Conservation (phyloP, 2,113 vertebrate species). For the Gymnocephalus cernua region DNA sequence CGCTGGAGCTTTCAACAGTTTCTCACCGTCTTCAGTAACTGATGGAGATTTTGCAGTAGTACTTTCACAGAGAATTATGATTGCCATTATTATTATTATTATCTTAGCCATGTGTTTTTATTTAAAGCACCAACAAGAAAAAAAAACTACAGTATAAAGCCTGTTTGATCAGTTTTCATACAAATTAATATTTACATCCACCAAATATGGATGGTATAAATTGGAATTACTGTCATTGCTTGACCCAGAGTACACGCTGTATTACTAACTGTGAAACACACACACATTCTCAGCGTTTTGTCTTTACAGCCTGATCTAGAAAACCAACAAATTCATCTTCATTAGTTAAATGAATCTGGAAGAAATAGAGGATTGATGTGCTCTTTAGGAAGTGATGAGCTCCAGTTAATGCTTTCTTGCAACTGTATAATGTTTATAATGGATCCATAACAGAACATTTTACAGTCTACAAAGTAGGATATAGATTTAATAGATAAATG, state of each 20-base stretch:
- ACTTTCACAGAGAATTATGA: neutral
- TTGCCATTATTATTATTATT: neutral
- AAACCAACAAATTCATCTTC: constrained; percentile 12
- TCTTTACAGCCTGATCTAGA: constrained; percentile 17
- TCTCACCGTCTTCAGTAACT: neutral
- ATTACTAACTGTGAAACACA: constrained; percentile 28
- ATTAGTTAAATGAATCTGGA: constrained; percentile 47
- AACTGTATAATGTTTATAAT: constrained; percentile 31
- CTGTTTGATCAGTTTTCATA: too few relatives aligned
- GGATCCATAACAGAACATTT: constrained; percentile 38
- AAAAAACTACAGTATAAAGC: too few relatives aligned
- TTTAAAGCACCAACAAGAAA: neutral
- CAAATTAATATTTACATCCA: neutral
- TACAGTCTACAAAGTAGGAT: constrained; percentile 32
- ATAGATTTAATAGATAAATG: constrained; percentile 55
- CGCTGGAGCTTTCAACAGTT: neutral
- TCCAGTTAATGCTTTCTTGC: constrained; percentile 34
- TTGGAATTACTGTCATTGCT: constrained; percentile 25
- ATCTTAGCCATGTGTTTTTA: neutral
- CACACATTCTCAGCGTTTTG: constrained; percentile 3
- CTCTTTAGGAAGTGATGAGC: constrained; percentile 33
- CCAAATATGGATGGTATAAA: constrained; percentile 9
- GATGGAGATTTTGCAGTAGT: neutral
- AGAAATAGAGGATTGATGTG: constrained; percentile 46
- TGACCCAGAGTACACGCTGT: constrained; percentile 32